Percentiles rank a stretch among this genome's conserved stretches.
Conservation (phyloP, 2,113 vertebrate genomes). For the Alosa alosa region DNA sequence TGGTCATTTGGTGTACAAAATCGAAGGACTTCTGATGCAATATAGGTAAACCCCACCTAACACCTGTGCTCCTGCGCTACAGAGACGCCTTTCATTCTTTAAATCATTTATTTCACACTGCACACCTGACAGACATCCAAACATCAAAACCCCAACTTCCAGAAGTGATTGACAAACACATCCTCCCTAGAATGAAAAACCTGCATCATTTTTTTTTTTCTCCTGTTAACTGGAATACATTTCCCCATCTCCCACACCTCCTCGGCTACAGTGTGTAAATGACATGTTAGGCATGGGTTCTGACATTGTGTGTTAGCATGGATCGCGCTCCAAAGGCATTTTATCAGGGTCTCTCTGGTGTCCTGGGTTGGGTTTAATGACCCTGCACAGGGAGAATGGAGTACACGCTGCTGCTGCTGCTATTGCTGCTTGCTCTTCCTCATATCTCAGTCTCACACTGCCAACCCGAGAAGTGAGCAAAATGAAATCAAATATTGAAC, state of each 20-base stretch:
- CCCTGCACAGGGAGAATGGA: neutral
- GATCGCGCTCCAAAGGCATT: neutral
- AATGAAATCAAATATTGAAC: conserved; percentile 12
- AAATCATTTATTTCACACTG: neutral
- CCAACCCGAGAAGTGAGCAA: conserved; percentile 13
- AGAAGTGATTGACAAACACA: neutral
- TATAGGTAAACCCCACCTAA: neutral
- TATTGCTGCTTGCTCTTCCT: neutral
- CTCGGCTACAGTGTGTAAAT: neutral
- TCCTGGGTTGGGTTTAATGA: neutral
- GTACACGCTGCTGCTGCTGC: neutral
- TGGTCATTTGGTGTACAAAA: too few species aligned
- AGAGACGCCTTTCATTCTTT: neutral
- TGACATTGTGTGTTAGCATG: neutral
- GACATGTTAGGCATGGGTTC: neutral
- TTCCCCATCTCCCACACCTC: neutral
- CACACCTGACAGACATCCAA: neutral
- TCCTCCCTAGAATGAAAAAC: neutral
- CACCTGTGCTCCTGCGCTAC: neutral
- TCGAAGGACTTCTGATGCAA: too few species aligned
- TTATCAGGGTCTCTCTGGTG: neutral
- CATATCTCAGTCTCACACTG: neutral
- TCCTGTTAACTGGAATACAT: neutral
- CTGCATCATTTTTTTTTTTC: neutral
- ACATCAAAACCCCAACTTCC: neutral